Evolutionary conservation across 2,888 invertebrate species (phyloP), one percentile per base, ranked within the genome.

Genomic region (Rhabditoides inermis): DNA sequence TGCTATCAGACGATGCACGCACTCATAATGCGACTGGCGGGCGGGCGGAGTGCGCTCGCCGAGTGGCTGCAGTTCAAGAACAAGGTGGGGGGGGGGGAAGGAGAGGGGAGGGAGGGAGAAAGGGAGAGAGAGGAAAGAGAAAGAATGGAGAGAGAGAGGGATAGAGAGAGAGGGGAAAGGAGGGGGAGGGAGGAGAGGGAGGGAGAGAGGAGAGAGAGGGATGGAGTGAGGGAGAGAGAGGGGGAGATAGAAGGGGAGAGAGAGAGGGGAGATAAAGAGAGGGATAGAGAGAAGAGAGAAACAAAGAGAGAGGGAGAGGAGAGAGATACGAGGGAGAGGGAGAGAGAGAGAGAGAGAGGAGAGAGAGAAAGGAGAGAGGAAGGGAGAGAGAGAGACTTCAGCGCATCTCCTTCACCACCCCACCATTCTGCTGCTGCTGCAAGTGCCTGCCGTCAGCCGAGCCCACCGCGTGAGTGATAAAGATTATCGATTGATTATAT

Each of bases 401-500:
- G 54, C 46, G 27, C 1, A 51, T 55, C 28, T 42, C 35, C 35
- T 55, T 55, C 23, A 45, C 50, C 41, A 49, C 50, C 2, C 25
- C 42, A 20, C 55, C 55, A 5, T 55, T 46, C 23, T 55, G 55
- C 46, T 55, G 55, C 30, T 55, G 55, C 25, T 55, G 55, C 23
- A 42, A 55, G 18, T 55, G 55, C 25, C 47, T 55, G 20, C 55
- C 55, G 2, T 18, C 51, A 27, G 40, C 47, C 28, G 39, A 46
- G 27, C 46, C 51, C 2, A 55, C 55, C 4, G 26, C 51, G 55
- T 55, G 23, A 49, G 54, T 39, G n/a, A n/a, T n/a, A n/a, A n/a
- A n/a, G n/a, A n/a, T n/a, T n/a, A n/a, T n/a, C n/a, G n/a, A n/a
- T n/a, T n/a, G n/a, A n/a, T n/a, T n/a, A n/a, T n/a, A n/a, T n/a